Base-by-base conservation (phyloP, 2,113 vertebrate species). In the Meriones unguiculatus region DNA sequence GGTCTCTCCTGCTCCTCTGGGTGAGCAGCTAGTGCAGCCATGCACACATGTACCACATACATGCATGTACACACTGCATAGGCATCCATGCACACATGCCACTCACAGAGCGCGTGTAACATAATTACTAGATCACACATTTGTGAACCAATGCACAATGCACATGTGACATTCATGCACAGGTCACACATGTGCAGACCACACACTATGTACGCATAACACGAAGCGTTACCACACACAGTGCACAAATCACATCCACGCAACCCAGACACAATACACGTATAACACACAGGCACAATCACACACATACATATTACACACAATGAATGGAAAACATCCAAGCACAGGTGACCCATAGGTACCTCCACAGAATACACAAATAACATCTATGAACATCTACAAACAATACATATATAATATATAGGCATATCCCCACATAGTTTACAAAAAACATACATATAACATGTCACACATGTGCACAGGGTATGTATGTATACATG, bases 41-140 rank as follows among this genome's bases (percentile, higher is more conserved):
- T 6, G 30, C 13, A 76, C 1, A n/a, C 5, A 46, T 22, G 10
- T 9, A 22, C 69, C 2, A 20, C 67, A 87, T 24, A 41, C 7
- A 35, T 8, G 25, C 54, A 10, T n/a, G 20, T 2, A 20, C 2
- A 8, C 2, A 18, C 7, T 25, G 13, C 1, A 2, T 24, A 6
- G 13, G 5, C 24, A 24, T 5, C 20, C 38, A 69, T 1, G 78
- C 7, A 4, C 84, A 64, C n/a, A 46, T 0, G 25, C 32, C 59
- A 65, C 88, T 30, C 4, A 30, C 38, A 46, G 32, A 38, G 3
- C 25, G 11, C 17, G 62, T 12, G 1, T 41, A 35, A 67, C 18
- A 24, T 57, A n/a, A 81, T 57, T 1, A 32, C 57, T 81, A 46
- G 62, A 32, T 84, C 81, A 86, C 3, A 64, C 25, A n/a, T 46